phyloP scores from a whole-genome alignment of 1,140 invertebrate species.

The Oryctes rhinoceros region DNA sequence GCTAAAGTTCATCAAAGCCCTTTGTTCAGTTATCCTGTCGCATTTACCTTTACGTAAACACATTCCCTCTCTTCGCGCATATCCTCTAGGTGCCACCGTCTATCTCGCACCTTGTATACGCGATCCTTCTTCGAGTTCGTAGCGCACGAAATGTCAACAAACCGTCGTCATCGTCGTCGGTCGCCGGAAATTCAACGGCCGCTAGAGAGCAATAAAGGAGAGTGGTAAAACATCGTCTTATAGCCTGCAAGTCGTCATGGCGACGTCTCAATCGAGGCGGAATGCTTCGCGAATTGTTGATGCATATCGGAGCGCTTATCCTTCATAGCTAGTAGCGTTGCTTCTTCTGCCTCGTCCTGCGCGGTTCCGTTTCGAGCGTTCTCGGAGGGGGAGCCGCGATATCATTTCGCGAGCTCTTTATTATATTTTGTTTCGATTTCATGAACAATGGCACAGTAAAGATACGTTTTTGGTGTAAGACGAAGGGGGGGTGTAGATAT shows the following conservation, averaged over 20 bases:
- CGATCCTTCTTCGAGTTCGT: neutral
- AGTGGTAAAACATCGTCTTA: conserved; percentile 3
- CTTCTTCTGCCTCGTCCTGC: neutral
- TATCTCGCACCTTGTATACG: neutral
- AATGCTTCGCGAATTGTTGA: conserved; percentile 8
- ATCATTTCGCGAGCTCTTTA: no score
- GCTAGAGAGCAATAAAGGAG: conserved; percentile 1
- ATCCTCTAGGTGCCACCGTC: neutral
- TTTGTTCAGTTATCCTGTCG: no score
- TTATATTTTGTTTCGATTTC: no score
- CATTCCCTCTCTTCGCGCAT: neutral
- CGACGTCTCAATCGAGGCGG: neutral
- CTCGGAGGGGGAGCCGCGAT: no score
- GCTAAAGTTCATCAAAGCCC: no score
- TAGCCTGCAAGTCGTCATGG: neutral
- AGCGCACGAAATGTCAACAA: conserved; percentile 6
- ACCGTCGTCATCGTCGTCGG: neutral
- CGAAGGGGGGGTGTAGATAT: no score
- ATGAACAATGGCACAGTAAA: no score
- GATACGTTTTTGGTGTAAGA: no score
- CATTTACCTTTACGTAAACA: no score
- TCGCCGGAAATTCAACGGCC: neutral
- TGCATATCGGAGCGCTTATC: neutral
- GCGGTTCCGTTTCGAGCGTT: neutral
- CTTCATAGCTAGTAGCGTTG: neutral